These are phyloP conservation scores for Lasioglossum baleicum DNA, from an alignment of 1,140 invertebrate genomes.

Conservation along the genomic window DNA sequence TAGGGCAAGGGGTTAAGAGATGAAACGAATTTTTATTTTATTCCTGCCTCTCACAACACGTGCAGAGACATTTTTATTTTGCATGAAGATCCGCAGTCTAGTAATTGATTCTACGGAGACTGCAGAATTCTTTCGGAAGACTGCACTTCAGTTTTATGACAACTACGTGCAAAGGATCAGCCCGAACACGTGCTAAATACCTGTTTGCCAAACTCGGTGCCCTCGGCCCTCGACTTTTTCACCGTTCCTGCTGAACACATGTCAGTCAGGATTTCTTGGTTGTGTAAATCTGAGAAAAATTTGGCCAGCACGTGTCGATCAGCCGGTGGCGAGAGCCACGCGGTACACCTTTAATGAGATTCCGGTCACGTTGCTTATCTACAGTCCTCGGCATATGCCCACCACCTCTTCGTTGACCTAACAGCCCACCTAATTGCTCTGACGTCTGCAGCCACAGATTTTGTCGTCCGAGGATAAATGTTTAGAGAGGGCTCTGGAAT, in stretches of 20 bases:
- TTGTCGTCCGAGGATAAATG: no score
- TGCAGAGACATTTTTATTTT: no score
- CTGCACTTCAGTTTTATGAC: background rate
- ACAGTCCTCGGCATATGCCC: background rate
- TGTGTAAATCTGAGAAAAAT: slow-evolving; percentile 47
- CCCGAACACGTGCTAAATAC: slow-evolving; percentile 13
- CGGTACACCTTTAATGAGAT: slow-evolving; percentile 63
- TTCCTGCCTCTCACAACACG: no score
- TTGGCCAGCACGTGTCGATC: slow-evolving; percentile 57
- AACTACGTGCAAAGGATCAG: no score
- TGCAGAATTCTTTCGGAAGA: no score
- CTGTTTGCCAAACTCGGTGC: background rate
- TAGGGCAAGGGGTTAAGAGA: no score
- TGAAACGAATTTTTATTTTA: no score
- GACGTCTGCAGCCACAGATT: no score
- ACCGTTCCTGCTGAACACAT: slow-evolving; percentile 26
- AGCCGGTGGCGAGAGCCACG: background rate
- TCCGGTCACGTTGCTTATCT: slow-evolving; percentile 59
- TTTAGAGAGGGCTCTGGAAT: no score
- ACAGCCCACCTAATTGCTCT: no score
- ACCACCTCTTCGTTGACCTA: background rate
- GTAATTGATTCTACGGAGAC: no score
- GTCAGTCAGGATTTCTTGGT: background rate
- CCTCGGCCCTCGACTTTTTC: background rate
- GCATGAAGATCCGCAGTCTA: no score